Base-by-base conservation (phyloP, 2,888 invertebrate genomes). In the Perithous albicinctus region DNA sequence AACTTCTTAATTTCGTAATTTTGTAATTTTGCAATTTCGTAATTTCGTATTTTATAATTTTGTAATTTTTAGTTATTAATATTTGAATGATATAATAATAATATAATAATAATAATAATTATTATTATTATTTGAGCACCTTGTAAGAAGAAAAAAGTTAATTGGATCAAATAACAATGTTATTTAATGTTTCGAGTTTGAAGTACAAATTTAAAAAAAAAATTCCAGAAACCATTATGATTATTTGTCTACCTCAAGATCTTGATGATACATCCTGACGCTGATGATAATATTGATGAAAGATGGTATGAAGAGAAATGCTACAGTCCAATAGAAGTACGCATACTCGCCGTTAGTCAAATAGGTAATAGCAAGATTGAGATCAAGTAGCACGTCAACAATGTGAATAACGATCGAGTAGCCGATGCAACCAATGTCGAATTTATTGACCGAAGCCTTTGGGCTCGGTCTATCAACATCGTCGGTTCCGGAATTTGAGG, bases 261-360 rank as follows among this genome's bases (percentile, higher is more conserved):
- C 91, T 85, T 92, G 91, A 46, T 85, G 82, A 77, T 90, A 96
- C 97, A 97, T 97, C 92, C 95, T 93, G 84, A 95, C 94, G 67
- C 96, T 96, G 70, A 97, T 95, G 10, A 95, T 94, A 10, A 96
- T 96, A 91, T 96, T 97, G 32, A 96, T 95, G 83, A 97, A 93
- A 0, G 96, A 96, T 61, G 97, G 97, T 86, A 96, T 91, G 61
- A 96, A 93, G 85, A 97, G 95, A 89, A 97, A 96, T 41, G 94
- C 94, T 59, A 96, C 90, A 0, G 97, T 97, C 93, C 96, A 95
- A 26, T 94, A 93, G 89, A 96, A 96, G 91, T 96, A 96, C 69
- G 93, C 93, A 83, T 94, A 93, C 88, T 95, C 93, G 12, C 92
- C 91, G 26, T 93, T 93, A 80, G 94, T 87, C 84, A 94, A 95